phyloP scores from a whole-genome alignment of 2,888 invertebrate genomes.

The Cordilura impudica region DNA sequence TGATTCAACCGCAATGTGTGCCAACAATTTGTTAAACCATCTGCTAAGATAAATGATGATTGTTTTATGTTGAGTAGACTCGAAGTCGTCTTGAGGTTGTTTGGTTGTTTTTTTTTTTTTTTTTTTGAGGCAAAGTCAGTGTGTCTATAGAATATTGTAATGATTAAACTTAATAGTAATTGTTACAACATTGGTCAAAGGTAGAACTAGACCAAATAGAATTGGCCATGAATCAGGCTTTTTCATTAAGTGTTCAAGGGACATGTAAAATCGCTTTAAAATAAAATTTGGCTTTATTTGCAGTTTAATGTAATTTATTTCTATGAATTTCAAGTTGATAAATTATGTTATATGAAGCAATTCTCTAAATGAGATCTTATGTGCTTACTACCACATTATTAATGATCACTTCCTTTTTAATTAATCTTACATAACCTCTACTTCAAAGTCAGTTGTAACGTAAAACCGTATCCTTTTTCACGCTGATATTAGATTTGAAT shows the following conservation, averaged over 20 bases:
- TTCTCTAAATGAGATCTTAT: background rate
- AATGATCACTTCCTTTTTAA: slow-evolving; percentile 59
- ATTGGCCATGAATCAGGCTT: no score
- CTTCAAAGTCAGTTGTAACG: slow-evolving; percentile 42
- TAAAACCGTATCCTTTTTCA: slow-evolving; percentile 62
- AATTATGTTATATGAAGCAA: background rate
- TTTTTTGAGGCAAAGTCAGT: slow-evolving; percentile 4
- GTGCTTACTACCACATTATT: slow-evolving; percentile 33
- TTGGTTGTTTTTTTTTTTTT: background rate
- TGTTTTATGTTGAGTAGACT: slow-evolving; percentile 53
- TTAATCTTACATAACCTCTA: slow-evolving; percentile 35
- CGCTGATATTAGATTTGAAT: slow-evolving; percentile 58
- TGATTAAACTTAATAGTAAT: background rate
- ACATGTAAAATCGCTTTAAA: no score
- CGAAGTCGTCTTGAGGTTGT: slow-evolving; percentile 29
- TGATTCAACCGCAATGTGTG: slow-evolving; percentile 39
- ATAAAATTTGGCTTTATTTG: no score
- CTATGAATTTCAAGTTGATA: background rate
- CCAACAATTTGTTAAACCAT: slow-evolving; percentile 36
- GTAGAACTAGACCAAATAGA: no score
- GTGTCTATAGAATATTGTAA: slow-evolving; percentile 7
- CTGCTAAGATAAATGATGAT: slow-evolving; percentile 60
- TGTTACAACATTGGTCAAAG: no score
- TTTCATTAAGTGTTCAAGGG: no score
- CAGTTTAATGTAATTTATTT: no score